phyloP scores from a whole-genome alignment of 2,113 vertebrate species.

The pig (Sus scrofa) region T2T-Sscrofa CM000812.6:45227001-45227500 shows the following conservation, averaged over 20 bases:
- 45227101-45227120: neutral
- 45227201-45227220: slow-evolving; percentile 15
- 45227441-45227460: slow-evolving; percentile 29
- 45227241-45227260: neutral
- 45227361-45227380: slow-evolving; percentile 46
- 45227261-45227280: slow-evolving; percentile 2
- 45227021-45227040: neutral
- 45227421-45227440: slow-evolving; percentile 13
- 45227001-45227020: neutral
- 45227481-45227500: slow-evolving; percentile 23
- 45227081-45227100: slow-evolving; percentile 23
- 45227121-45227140: neutral
- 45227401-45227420: slow-evolving; percentile 4
- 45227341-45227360: slow-evolving; percentile 18
- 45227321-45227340: neutral
- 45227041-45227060: slow-evolving; percentile 5
- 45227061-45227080: neutral
- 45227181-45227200: slow-evolving; percentile 20
- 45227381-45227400: slow-evolving; percentile 3
- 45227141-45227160: neutral
- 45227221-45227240: slow-evolving; percentile 46
- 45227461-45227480: neutral
- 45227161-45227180: slow-evolving; percentile 9
- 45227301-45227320: slow-evolving; percentile 39
- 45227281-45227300: neutral